These are phyloP conservation scores for Dicentrarchus labrax DNA, from an alignment of 2,113 vertebrate species.

Conservation along the genomic window DNA sequence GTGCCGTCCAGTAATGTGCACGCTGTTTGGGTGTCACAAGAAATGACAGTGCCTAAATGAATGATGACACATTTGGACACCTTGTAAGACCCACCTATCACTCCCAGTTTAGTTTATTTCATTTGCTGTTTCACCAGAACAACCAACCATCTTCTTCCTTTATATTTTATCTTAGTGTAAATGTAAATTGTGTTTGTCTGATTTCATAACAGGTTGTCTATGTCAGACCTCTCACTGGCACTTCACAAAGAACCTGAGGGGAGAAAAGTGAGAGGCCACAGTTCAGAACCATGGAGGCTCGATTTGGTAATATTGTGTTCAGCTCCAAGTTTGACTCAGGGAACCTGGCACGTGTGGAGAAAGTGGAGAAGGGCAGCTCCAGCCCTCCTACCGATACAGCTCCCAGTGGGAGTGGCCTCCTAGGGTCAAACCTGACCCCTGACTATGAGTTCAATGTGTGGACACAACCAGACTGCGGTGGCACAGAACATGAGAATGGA, in stretches of 20 bases:
- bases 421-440: constrained; percentile 67
- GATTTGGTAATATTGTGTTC: constrained; percentile 90
- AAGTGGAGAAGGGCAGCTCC: constrained; percentile 79
- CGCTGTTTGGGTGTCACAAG: neutral
- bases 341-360: constrained; percentile 92
- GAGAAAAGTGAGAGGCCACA: constrained; percentile 13
- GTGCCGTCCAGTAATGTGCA: neutral
- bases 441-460: constrained; percentile 97
- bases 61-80: neutral
- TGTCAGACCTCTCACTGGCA: constrained; percentile 38
- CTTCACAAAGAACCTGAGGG: neutral
- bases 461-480: constrained; percentile 94
- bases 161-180: neutral
- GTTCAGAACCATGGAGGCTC: constrained; percentile 84
- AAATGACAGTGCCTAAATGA: neutral
- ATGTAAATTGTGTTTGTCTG: neutral
- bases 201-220: constrained; percentile 27
- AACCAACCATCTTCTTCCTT: neutral
- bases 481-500: constrained; percentile 93
- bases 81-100: neutral
- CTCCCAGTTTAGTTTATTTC: neutral
- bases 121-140: neutral
- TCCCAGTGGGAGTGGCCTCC: constrained; percentile 31
- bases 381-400: constrained; percentile 64
- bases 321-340: constrained; percentile 96